Evolutionary conservation across 1,140 invertebrate species (phyloP), one percentile per base, ranked within the genome.

Genomic region (fruit fly (Drosophila melanogaster)): DNA sequence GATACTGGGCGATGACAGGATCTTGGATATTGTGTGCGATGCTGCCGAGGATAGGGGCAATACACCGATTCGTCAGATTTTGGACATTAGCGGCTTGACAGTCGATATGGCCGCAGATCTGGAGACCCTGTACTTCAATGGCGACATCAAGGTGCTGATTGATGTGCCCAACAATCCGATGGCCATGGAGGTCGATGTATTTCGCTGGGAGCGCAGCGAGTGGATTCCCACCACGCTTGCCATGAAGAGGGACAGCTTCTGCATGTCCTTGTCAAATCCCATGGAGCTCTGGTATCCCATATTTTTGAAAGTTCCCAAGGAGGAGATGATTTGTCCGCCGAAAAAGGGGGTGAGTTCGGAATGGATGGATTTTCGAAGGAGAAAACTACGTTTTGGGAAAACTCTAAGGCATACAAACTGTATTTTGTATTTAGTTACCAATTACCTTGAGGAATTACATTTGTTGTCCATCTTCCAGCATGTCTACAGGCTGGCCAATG

Each of bases 291-390:
- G 83, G 83, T 26, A 61, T 51, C 3, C 40, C 0, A 12, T 76
- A 8, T 1, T 70, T 0, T 50, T 8, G 3, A 38, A 50, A 0
- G 44, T 87, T 4, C 60, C 79, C 1, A 53, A 51, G 12, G n/a
- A 15, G 0, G 55, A 66, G 12, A 19, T 40, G 2, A 26, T 24
- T 1, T 86, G 83, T 76, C 81, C 84, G n/a, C 84, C 83, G 0
- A 26, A 37, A 0, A 24, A 44, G 4, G 80, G 62, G 8, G 80
- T 85, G 57, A 65, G 72, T 54, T 15, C 0, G n/a, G 11, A 22
- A 11, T 3, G 12, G 11, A 50, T 17, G n/a, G 10, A 1, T 0
- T 26, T 24, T 37, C 14, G 2, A 12, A 12, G 35, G 12, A 0
- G 11, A 12, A 12, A 37, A 37, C 2, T 37, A 37, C 6, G 19